phyloP scores from a whole-genome alignment of 2,113 vertebrate species.

The Kobus ellipsiprymnus region DNA sequence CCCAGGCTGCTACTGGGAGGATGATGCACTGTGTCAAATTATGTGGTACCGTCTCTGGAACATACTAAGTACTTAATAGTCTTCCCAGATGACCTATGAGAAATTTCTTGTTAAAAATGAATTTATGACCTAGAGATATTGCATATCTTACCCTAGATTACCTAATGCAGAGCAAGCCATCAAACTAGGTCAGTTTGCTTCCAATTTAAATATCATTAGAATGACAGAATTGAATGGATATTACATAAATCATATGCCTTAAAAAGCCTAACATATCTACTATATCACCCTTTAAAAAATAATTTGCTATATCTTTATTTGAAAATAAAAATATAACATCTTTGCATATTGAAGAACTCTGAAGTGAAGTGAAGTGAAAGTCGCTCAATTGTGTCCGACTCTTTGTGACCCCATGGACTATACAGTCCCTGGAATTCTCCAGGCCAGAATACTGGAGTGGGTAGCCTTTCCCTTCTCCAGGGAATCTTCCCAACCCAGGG shows the following conservation, averaged over 20 bases:
- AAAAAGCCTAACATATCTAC: neutral
- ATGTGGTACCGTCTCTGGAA: neutral
- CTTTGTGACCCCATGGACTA: neutral
- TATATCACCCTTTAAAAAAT: neutral
- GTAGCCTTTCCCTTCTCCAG: neutral
- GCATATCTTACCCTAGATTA: neutral
- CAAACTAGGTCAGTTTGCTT: neutral
- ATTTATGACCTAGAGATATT: neutral
- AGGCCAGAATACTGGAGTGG: neutral
- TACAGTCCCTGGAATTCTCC: neutral
- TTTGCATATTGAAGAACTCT: neutral
- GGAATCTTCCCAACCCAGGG: neutral
- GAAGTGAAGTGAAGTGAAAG: neutral
- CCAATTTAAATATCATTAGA: neutral
- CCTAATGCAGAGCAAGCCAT: neutral
- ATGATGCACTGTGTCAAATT: neutral
- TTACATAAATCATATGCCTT: neutral
- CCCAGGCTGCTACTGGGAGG: neutral
- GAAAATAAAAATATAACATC: neutral
- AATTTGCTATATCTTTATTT: neutral
- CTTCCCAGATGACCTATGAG: neutral
- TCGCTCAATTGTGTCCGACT: rapidly evolving
- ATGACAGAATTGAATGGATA: neutral
- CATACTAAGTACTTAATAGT: neutral
- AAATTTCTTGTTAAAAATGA: neutral